These are phyloP conservation scores for Choristoneura fumiferana DNA, from an alignment of 1,140 invertebrate species.

Conservation along the genomic window DNA sequence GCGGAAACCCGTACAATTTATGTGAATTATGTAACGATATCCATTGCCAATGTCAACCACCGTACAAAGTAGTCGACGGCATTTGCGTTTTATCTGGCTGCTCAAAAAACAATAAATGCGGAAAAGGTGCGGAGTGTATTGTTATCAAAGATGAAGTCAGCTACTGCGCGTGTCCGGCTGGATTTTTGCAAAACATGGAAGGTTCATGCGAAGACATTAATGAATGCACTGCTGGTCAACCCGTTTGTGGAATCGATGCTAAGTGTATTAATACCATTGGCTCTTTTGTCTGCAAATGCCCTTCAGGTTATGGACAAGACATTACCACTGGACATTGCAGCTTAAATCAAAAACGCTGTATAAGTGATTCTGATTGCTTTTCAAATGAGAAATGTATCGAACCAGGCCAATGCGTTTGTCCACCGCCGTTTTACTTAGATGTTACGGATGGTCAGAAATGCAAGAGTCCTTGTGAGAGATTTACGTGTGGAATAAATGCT, in stretches of 20 bases:
- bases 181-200: conserved; percentile 85
- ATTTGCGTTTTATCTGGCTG: conserved; percentile 92
- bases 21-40: conserved; percentile 92
- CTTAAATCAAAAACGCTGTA: conserved; percentile 88
- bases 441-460: conserved; percentile 88
- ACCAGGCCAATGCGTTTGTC: conserved; percentile 93
- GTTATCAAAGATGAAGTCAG: conserved; percentile 93
- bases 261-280: conserved; percentile 90
- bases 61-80: conserved; percentile 89
- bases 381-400: conserved; percentile 94
- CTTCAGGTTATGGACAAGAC: conserved; percentile 83
- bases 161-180: conserved; percentile 92
- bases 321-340: conserved; percentile 85
- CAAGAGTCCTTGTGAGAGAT: conserved; percentile 93
- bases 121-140: conserved; percentile 91
- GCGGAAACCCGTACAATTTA: conserved; percentile 91
- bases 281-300: conserved; percentile 89
- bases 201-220: conserved; percentile 91
- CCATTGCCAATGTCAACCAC: conserved; percentile 91
- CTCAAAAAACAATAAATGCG: conserved; percentile 87
- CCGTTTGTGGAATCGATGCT: conserved; percentile 91
- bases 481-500: conserved; percentile 94
- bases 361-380: conserved; percentile 89
- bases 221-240: conserved; percentile 87
- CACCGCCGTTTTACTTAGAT: conserved; percentile 92